Conservation (phyloP, 2,797 vertebrate genomes). For the Poecilia picta region DNA sequence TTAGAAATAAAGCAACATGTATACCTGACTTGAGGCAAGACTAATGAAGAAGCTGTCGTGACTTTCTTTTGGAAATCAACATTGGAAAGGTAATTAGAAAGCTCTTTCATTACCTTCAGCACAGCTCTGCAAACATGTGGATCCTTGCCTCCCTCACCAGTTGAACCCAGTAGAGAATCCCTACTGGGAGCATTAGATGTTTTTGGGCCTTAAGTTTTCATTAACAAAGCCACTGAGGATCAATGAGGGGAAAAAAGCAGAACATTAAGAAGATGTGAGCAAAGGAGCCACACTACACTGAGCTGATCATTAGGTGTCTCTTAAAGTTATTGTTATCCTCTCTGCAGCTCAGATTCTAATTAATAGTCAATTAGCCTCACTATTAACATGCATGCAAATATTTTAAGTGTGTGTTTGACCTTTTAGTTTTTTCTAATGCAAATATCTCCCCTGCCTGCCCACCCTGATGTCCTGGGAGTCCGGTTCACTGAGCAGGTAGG, state of each 20-base stretch:
- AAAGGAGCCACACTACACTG: constrained; percentile 30
- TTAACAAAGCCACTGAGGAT: constrained; percentile 63
- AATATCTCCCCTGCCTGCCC: constrained; percentile 15
- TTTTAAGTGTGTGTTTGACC: neutral
- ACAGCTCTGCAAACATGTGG: constrained; percentile 60
- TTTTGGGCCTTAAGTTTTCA: constrained; percentile 64
- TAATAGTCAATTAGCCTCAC: constrained; percentile 68
- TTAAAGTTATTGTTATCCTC: constrained; percentile 58
- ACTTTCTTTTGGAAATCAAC: constrained; percentile 72
- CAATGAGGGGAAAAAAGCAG: constrained; percentile 12
- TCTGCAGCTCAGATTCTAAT: constrained; percentile 63
- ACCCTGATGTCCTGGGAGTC: constrained; percentile 9
- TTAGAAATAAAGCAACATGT: constrained; percentile 5
- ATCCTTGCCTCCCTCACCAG: constrained; percentile 31
- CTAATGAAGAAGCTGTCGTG: constrained; percentile 76
- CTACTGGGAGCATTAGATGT: constrained; percentile 58
- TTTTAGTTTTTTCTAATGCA: constrained; percentile 51
- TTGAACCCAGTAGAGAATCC: constrained; percentile 38
- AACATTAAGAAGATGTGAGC: constrained; percentile 11
- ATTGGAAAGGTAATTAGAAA: constrained; percentile 70
- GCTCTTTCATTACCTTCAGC: constrained; percentile 72
- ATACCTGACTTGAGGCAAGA: constrained; percentile 55
- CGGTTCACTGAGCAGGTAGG: constrained; percentile 62
- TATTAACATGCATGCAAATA: constrained; percentile 50
- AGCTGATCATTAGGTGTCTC: constrained; percentile 68